These are phyloP conservation scores for Apeltes quadracus DNA, from an alignment of 2,113 vertebrate genomes.

Conservation along the genomic window DNA sequence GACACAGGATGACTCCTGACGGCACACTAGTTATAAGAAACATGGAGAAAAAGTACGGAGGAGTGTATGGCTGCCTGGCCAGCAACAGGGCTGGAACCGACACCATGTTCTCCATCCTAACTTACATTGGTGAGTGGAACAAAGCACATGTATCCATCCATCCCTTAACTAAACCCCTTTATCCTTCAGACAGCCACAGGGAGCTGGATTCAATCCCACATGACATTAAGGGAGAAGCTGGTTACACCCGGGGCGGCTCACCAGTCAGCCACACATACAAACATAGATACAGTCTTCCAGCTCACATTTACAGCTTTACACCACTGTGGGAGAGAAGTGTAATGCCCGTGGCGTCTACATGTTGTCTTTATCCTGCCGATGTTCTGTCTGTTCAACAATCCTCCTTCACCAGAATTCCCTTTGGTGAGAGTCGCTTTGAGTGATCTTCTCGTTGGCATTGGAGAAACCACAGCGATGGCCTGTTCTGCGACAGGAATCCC, in stretches of 20 bases:
- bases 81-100: constrained; percentile 92
- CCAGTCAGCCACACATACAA: background rate
- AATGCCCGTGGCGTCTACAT: fast-evolving
- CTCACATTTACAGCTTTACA: background rate
- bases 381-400: background rate
- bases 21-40: constrained; percentile 88
- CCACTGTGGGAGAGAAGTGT: background rate
- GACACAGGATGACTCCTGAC: constrained; percentile 86
- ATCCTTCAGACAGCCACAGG: background rate
- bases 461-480: constrained; percentile 89
- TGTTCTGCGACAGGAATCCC: constrained; percentile 90
- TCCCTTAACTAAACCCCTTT: background rate
- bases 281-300: background rate
- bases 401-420: constrained; percentile 83
- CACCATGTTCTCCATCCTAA: constrained; percentile 82
- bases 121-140: constrained; percentile 83
- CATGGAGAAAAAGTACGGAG: constrained; percentile 84
- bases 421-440: constrained; percentile 82
- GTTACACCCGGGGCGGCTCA: background rate
- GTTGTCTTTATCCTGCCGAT: background rate
- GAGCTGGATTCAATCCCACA: background rate
- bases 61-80: constrained; percentile 90
- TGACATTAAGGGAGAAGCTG: background rate
- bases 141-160: background rate
- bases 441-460: constrained; percentile 88